A percentile compares a stretch with the other conserved stretches of the same genome.
Evolutionary conservation across 2,888 invertebrate species (phyloP).

Genomic region (Sesia apiformis): DNA sequence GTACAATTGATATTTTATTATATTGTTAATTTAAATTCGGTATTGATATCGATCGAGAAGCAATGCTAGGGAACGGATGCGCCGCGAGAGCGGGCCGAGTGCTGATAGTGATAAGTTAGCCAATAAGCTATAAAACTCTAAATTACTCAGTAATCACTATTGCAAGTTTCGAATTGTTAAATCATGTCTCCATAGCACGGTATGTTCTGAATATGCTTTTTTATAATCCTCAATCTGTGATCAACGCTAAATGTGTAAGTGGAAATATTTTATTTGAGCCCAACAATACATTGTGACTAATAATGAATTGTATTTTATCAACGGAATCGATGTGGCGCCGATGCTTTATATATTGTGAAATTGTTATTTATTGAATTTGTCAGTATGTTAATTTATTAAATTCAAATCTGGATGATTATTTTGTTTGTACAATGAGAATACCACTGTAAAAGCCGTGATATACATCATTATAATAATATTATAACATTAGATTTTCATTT

Average conservation of each 20-base stretch:
- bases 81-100: slow-evolving; percentile 54
- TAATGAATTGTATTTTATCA: slow-evolving; percentile 25
- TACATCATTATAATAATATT: slow-evolving; percentile 67
- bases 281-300: slow-evolving; percentile 39
- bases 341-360: slow-evolving; percentile 57
- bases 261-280: slow-evolving; percentile 60
- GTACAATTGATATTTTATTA: slow-evolving; percentile 74
- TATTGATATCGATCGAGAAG: slow-evolving; percentile 69
- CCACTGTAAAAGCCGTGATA: slow-evolving; percentile 75
- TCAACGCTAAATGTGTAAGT: slow-evolving; percentile 70
- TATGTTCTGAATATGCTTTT: slow-evolving; percentile 71
- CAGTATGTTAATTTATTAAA: slow-evolving; percentile 70
- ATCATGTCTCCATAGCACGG: slow-evolving; percentile 70
- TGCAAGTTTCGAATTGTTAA: slow-evolving; percentile 68
- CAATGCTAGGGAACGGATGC: slow-evolving; percentile 58
- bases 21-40: slow-evolving; percentile 72
- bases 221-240: slow-evolving; percentile 73
- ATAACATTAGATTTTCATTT: slow-evolving; percentile 61
- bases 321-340: slow-evolving; percentile 55
- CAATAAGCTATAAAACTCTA: slow-evolving; percentile 66
- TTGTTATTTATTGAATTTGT: slow-evolving; percentile 70
- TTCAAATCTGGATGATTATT: slow-evolving; percentile 68
- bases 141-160: slow-evolving; percentile 72
- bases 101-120: slow-evolving; percentile 70
- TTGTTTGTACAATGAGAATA: slow-evolving; percentile 68